Evolutionary conservation across 2,888 invertebrate species (phyloP), one percentile per base, ranked within the genome.

Genomic region (Synanthedon andrenaeformis): DNA sequence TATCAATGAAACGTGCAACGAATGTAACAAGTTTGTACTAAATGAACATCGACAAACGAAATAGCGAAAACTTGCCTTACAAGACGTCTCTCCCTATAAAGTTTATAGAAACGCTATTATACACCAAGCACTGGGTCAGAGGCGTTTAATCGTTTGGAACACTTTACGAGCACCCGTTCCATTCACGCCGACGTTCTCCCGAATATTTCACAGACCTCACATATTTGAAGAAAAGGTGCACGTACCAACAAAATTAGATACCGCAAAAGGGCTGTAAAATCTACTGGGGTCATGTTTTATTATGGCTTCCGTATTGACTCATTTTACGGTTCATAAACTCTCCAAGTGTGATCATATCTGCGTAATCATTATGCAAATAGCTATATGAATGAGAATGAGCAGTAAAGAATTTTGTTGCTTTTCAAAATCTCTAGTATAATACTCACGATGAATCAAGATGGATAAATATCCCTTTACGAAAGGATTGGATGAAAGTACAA

Each of bases 131-230:
- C 60, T 60, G 70, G 74, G 71, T 74, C 75, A 72, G 64, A 73
- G 67, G 64, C 66, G 69, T 62, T 76, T 76, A 79, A 77, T 79
- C 79, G 77, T 61, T 71, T 56, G 76, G 74, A 79, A 79, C 69
- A 68, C 62, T 79, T 79, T 79, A 79, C 74, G 76, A 75, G 61
- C 67, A 52, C 52, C 59, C 62, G 63, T 62, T 64, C 62, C 59
- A 66, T 72, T 69, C 69, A 66, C 65, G 59, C 58, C 58, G 57
- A 50, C 51, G 51, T 49, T 54, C 56, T 51, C 58, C 58, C 60
- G 56, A 63, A 67, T 65, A 63, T 62, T 65, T 64, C 59, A 62
- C 59, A 58, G 41, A 56, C 58, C 61, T 62, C 59, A 58, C 63
- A 63, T 55, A 56, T 63, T 55, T 55, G 52, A 55, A 57, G 54